Base-by-base conservation (phyloP, 2,888 invertebrate genomes). In the Stenichneumon culpator region DNA sequence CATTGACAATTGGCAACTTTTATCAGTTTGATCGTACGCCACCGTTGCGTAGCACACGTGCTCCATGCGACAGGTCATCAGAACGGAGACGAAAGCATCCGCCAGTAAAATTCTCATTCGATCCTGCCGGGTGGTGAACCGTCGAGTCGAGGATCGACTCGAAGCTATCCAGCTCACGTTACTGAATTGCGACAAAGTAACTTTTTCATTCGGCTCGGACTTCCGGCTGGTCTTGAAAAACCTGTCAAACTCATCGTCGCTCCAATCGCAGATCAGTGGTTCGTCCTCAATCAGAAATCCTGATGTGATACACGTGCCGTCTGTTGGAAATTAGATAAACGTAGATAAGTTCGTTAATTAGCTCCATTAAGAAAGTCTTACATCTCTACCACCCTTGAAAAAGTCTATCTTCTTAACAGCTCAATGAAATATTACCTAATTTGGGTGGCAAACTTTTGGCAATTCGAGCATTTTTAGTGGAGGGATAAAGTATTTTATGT, bases 21-120 rank as follows among this genome's bases (percentile, higher is more conserved):
- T 88, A 82, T 88, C 92, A 44, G 91, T 89, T 89, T 94, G 94
- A 88, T 95, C 94, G 82, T 95, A 93, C 65, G 93, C 93, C 22
- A 95, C 92, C n/a, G 95, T 94, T n/a, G 95, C 94, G 88, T 95
- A 95, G 91, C 95, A 94, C 50, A 92, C 91, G 92, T 95, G 95
- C 90, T 95, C 95, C 83, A 95, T 92, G 44, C 89, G 89, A 85
- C 90, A 89, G 80, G 87, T 90, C 87, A 92, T 89, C 70, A 91
- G 82, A 72, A 93, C 88, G 39, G 92, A 92, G 79, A 94, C 92
- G 87, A 93, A 94, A 81, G 87, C 88, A 78, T 92, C 92, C 19
- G 39, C 85, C 86, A 84, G 87, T 89, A 88, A 90, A 88, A 89
- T 74, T 77, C 72, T 74, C 39, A 75, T 81, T 86, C 81, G 87